These are phyloP conservation scores for Metopia argyrocephala DNA, from an alignment of 2,888 invertebrate species.

Conservation along the genomic window DNA sequence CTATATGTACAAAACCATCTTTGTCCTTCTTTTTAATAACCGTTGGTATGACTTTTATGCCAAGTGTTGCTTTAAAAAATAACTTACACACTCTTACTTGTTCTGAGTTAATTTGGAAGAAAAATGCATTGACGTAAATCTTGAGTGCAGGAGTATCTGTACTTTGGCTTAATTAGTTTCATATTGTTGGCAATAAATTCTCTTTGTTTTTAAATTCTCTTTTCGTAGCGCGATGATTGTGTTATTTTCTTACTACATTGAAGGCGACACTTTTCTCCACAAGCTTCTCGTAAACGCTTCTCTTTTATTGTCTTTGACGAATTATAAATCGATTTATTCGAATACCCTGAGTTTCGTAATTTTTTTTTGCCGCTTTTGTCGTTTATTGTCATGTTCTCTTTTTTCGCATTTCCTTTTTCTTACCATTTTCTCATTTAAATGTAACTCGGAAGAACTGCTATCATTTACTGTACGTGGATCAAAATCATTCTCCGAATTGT, in stretches of 20 bases:
- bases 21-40: slow-evolving; percentile 41
- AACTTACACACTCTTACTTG: slow-evolving; percentile 36
- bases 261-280: too few relatives aligned
- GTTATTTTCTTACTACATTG: slow-evolving; percentile 16
- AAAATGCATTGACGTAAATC: slow-evolving; percentile 33
- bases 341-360: slow-evolving; percentile 6
- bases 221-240: slow-evolving; percentile 24
- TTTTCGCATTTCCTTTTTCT: slow-evolving; percentile 16
- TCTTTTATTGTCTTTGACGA: slow-evolving; percentile 24
- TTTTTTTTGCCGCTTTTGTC: slow-evolving; percentile 33
- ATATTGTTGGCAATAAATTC: slow-evolving; percentile 35
- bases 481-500: too few relatives aligned
- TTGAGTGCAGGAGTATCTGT: slow-evolving; percentile 40
- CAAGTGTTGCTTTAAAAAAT: slow-evolving; percentile 48
- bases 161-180: slow-evolving; percentile 45
- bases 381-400: slow-evolving; percentile 9
- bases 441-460: too few relatives aligned
- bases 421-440: background rate
- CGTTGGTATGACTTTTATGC: slow-evolving; percentile 35
- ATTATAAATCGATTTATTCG: background rate
- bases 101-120: slow-evolving; percentile 22
- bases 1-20: slow-evolving; percentile 29
- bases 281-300: too few relatives aligned
- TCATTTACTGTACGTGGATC: too few relatives aligned
- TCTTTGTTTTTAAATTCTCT: background rate